Evolutionary conservation across 2,797 vertebrate species (phyloP).

Genomic region (Dendrocincla tyrannina): DNA sequence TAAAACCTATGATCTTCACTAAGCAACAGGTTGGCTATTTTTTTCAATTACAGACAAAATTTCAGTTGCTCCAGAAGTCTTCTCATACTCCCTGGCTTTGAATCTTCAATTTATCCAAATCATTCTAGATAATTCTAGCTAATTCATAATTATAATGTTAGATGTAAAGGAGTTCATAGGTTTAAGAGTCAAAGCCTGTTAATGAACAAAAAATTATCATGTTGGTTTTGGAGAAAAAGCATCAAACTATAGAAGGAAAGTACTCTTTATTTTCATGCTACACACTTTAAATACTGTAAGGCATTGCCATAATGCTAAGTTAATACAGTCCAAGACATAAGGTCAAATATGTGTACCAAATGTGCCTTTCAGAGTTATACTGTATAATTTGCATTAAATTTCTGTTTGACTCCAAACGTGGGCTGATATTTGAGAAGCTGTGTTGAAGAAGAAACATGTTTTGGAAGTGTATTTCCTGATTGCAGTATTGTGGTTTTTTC

Average conservation of each 20-base stretch:
- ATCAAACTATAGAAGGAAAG: not conserved
- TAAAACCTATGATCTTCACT: not conserved
- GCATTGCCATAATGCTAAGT: not conserved
- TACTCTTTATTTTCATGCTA: not conserved
- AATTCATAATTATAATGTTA: not conserved
- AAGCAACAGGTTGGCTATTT: not conserved
- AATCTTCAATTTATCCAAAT: not conserved
- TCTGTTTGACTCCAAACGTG: not conserved
- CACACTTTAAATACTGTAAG: not conserved
- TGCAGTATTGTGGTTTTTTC: not conserved
- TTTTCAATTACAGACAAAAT: not conserved
- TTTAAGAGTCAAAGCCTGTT: not conserved
- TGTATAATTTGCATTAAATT: not conserved
- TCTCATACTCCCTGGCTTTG: not conserved
- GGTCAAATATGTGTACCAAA: not conserved
- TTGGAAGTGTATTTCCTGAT: not conserved
- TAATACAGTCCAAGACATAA: not conserved
- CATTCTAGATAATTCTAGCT: not conserved
- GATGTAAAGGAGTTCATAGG: not conserved
- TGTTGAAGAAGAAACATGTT: not conserved
- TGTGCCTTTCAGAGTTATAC: not conserved
- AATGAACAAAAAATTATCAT: not conserved
- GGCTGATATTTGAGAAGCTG: not conserved
- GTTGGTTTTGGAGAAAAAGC: not conserved
- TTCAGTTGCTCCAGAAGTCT: not conserved